Base-by-base conservation (phyloP, 2,888 invertebrate genomes). In the Amiota mariae region DNA sequence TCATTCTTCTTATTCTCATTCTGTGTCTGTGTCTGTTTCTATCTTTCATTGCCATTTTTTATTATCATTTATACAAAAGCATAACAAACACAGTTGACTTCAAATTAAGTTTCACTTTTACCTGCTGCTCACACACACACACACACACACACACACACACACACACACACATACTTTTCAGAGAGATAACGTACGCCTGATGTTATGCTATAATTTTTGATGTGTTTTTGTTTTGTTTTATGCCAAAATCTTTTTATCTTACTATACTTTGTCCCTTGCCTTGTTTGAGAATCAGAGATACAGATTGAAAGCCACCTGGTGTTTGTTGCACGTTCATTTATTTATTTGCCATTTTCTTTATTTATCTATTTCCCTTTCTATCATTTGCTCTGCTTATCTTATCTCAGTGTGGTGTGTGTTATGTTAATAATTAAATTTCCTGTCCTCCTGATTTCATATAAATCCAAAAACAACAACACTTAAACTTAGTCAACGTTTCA, bases 351-450 rank as follows among this genome's bases (percentile, higher is more conserved):
- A 71, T 72, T 36, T 51, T 56, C 20, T 36, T 8, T 70, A 49
- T 47, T 70, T 70, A 15, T 68, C 71, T 63, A 51, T 48, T 59
- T 71, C 59, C 13, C 8, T 15, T 36, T 36, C 36, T 49, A 47
- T 24, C 24, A 59, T 8, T 64, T 54, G 20, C 12, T 70, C 51
- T 71, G 68, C 72, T 74, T 24, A 73, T 73, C 36, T 36, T 36
- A 36, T 6, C 3, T 36, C 3, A 24, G 3, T 2, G 3, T 6
- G 8, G 36, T 36, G 36, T 36, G 6, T 36, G 36, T 36, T 36
- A 79, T 83, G 76, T 77, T 77, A 70, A 74, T 81, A 81, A 85
- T 82, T 84, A 73, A 80, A 80, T 83, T 82, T 78, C 49, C 64
- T 70, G 54, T 63, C 67, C 59, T 24, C 24, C 24, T 24, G 3